Percentiles rank a stretch among this genome's conserved stretches.
These are phyloP conservation scores for Cheilosia vernalis DNA, from an alignment of 2,888 invertebrate species.

Conservation along the genomic window DNA sequence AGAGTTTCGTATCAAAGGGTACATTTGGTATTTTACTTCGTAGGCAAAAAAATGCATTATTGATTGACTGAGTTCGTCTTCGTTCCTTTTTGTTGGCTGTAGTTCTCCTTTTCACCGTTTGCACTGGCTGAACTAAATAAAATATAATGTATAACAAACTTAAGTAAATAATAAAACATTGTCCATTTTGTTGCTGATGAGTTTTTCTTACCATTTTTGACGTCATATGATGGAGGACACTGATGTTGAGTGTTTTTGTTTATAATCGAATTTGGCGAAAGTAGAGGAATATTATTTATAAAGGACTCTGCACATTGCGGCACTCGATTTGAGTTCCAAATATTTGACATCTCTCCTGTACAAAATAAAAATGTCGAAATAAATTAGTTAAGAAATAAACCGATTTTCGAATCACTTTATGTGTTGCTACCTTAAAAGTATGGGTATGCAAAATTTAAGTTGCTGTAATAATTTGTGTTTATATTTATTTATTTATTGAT, in stretches of 20 bases:
- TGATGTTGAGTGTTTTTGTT: slow-evolving; percentile 31
- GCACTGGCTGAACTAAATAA: slow-evolving; percentile 81
- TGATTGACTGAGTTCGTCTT: slow-evolving; percentile 95
- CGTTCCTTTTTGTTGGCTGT: slow-evolving; percentile 98
- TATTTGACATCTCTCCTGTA: slow-evolving; percentile 40
- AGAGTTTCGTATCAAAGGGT: slow-evolving; percentile 96
- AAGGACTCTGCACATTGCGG: slow-evolving; percentile 28
- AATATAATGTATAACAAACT: background rate
- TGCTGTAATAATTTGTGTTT: no score
- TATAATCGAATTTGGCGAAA: slow-evolving; percentile 33
- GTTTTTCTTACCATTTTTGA: slow-evolving; percentile 39
- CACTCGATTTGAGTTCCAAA: slow-evolving; percentile 49
- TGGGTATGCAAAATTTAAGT: no score
- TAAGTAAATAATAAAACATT: background rate
- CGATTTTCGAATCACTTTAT: background rate
- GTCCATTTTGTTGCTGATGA: background rate
- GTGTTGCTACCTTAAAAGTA: no score
- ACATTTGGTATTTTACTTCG: slow-evolving; percentile 98
- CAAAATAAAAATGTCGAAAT: background rate
- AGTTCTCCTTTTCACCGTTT: slow-evolving; percentile 88
- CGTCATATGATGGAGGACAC: slow-evolving; percentile 4
- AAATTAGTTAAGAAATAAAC: background rate
- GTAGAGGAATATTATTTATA: slow-evolving; percentile 33
- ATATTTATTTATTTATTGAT: no score
- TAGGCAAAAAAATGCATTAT: slow-evolving; percentile 96